Percentiles rank a stretch among this genome's conserved stretches.
phyloP scores from a whole-genome alignment of 1,140 invertebrate species.

The Eumeta japonica region DNA sequence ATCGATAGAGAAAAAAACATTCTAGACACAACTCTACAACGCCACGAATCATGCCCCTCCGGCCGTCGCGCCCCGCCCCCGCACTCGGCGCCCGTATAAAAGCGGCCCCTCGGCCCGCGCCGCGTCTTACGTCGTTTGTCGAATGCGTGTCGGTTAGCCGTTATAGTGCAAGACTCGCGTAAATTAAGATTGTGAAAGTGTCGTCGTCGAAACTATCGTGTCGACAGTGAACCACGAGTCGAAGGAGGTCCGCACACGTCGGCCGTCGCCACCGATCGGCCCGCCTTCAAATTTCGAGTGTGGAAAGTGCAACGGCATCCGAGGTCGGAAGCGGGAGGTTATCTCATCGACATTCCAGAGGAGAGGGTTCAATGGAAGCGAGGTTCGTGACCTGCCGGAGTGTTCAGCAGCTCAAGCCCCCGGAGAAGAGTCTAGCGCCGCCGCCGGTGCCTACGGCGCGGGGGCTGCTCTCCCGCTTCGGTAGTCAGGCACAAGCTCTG shows the following conservation, averaged over 20 bases:
- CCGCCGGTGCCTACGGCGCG: conserved; percentile 38
- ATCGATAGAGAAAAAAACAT: no score
- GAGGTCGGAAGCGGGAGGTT: conserved; percentile 20
- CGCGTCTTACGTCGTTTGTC: conserved; percentile 42
- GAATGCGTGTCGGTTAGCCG: conserved; percentile 30
- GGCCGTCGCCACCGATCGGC: background rate
- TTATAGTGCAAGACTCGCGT: conserved; percentile 31
- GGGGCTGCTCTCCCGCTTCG: conserved; percentile 53
- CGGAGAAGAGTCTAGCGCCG: conserved; percentile 49
- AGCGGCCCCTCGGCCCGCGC: conserved; percentile 32
- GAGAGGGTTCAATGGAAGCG: conserved; percentile 56
- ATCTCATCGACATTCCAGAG: conserved; percentile 29
- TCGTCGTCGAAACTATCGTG: conserved; percentile 34
- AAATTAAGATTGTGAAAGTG: conserved; percentile 50
- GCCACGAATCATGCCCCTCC: no score
- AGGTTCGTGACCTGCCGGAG: conserved; percentile 57
- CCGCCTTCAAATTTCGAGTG: background rate
- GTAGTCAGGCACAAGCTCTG: conserved; percentile 55
- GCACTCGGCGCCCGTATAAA: conserved; percentile 30
- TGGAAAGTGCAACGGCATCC: background rate
- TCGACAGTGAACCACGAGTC: conserved; percentile 43
- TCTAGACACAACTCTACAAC: no score
- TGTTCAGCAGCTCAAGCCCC: conserved; percentile 54
- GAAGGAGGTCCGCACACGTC: no score
- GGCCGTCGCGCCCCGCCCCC: conserved; percentile 15